Evolutionary conservation across 2,797 vertebrate species (phyloP).

Genomic region (Naso thynnoides): DNA sequence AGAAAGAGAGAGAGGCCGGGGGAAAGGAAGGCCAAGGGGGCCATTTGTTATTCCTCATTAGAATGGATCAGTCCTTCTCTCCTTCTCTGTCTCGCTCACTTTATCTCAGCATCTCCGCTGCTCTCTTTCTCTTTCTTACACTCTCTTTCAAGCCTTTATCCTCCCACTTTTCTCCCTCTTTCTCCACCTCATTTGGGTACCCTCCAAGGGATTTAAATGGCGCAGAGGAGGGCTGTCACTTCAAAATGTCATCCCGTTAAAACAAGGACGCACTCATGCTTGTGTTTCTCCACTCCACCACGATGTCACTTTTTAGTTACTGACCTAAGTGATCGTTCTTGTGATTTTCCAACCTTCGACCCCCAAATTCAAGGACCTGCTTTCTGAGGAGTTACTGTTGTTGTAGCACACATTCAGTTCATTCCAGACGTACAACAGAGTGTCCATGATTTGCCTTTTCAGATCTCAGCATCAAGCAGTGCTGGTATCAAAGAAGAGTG

Average conservation of each 20-base stretch:
- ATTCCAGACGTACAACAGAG: conserved; percentile 6
- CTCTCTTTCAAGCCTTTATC: conserved; percentile 44
- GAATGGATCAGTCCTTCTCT: conserved; percentile 77
- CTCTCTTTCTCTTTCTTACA: conserved; percentile 49
- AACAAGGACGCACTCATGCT: conserved; percentile 75
- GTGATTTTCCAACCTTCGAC: conserved; percentile 30
- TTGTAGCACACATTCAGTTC: conserved; percentile 27
- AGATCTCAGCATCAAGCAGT: conserved; percentile 54
- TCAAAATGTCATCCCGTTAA: conserved; percentile 79
- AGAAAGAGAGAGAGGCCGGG: conserved; percentile 58
- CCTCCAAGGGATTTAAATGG: conserved; percentile 74
- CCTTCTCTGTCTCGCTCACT: conserved; percentile 33
- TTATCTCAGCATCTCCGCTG: conserved; percentile 60
- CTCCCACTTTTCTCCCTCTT: conserved; percentile 7
- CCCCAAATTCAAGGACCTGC: conserved; percentile 39
- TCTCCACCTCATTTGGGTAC: conserved; percentile 54
- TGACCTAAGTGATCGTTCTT: conserved; percentile 15
- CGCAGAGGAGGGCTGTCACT: conserved; percentile 74
- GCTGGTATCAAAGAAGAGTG: conserved; percentile 68
- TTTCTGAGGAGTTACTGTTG: conserved; percentile 33
- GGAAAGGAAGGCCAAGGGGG: conserved; percentile 69
- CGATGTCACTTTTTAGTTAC: conserved; percentile 38
- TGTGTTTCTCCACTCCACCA: conserved; percentile 59
- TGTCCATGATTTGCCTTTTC: conserved; percentile 40
- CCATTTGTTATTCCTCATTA: conserved; percentile 86